A percentile compares a stretch with the other conserved stretches of the same genome.
Evolutionary conservation across 2,797 vertebrate genomes (phyloP).

Genomic region (Nannoperca obscura): DNA sequence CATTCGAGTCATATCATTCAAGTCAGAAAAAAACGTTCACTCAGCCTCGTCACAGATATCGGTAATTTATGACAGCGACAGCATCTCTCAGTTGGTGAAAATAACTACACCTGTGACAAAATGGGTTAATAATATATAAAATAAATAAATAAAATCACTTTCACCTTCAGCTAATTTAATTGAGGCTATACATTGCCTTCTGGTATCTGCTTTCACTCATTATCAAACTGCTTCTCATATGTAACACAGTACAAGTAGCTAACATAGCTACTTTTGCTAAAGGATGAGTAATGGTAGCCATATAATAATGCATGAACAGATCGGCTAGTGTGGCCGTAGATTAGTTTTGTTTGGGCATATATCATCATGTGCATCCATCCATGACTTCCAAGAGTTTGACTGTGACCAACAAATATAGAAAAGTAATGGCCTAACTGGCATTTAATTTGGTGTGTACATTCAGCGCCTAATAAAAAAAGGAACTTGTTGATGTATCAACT

Average conservation of each 20-base stretch:
- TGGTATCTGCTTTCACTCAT: no score
- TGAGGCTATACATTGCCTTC: no score
- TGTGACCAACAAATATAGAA: neutral
- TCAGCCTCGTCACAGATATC: neutral
- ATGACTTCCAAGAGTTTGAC: conserved; percentile 11
- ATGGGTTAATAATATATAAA: no score
- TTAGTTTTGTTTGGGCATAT: neutral
- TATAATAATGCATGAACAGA: neutral
- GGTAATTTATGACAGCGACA: neutral
- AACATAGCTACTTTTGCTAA: neutral
- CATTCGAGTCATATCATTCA: neutral
- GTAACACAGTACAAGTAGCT: neutral
- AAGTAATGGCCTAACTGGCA: neutral
- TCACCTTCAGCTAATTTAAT: no score
- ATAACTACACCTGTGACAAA: no score
- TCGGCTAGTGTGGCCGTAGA: neutral
- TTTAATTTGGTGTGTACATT: neutral
- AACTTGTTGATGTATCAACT: neutral
- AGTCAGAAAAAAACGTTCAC: neutral
- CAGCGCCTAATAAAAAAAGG: neutral
- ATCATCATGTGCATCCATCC: neutral
- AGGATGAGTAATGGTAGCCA: neutral
- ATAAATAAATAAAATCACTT: no score
- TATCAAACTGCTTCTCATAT: neutral
- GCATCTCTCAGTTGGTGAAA: neutral